Evolutionary conservation across 2,113 vertebrate species (phyloP), one percentile per base, ranked within the genome.

Genomic region (Pseudolaguvia tuberculata): DNA sequence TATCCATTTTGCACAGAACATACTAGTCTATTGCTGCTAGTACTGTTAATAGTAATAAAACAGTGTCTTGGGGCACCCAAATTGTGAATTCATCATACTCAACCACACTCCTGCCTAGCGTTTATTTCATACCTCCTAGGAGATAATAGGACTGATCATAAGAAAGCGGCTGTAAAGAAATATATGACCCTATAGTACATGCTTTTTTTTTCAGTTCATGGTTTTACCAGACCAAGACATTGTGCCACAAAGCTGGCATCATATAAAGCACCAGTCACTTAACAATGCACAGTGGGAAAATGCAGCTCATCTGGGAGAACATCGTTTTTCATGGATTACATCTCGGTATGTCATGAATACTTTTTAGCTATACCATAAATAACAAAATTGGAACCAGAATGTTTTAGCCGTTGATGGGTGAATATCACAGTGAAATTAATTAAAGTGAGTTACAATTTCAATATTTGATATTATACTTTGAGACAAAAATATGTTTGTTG

Each of bases 311-410:
- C 29, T 42, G 31, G 75, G 71, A 35, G 76, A 61, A 59, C 62
- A 69, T 14, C 79, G 82, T n/a, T 65, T 79, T 29, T 73, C 77
- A 62, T 72, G 76, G 50, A 63, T 78, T 56, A 75, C 74, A 5
- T 79, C 82, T 52, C 65, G 82, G 82, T 83, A 81, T 71, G 75
- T 39, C 45, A 53, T 57, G 55, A 21, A 12, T 61, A 45, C 65
- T 59, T 61, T 12, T 62, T 35, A 78, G 13, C n/a, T 21, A 29
- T 15, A 48, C 2, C 63, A 17, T 14, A 29, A 67, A 42, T 42
- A 42, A 42, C 39, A 42, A 50, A 29, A 1, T 11, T 39, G 13
- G 52, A 21, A 56, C 27, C 53, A 42, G n/a, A n/a, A 17, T 31
- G 21, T 17, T 56, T 13, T 48, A 63, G 12, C 45, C n/a, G n/a